Evolutionary conservation across 2,113 vertebrate genomes (phyloP).

Genomic region (Cyanoramphus novaezelandiae): DNA sequence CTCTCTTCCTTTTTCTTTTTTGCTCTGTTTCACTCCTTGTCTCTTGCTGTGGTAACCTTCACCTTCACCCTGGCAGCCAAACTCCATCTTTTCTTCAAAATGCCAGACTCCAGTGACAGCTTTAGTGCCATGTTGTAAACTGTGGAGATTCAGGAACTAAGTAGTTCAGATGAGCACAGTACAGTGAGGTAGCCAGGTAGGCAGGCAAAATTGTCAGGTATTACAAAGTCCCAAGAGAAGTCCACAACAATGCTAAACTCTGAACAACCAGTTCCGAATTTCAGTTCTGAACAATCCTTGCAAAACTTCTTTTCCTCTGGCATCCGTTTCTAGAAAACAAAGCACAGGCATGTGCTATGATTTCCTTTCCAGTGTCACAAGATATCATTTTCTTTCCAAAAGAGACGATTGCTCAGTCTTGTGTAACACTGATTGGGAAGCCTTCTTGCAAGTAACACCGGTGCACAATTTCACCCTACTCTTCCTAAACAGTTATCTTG

Average conservation of each 20-base stretch:
- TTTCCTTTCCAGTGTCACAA: background rate
- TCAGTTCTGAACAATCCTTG: background rate
- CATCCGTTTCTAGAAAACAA: background rate
- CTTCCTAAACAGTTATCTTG: background rate
- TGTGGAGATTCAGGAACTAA: background rate
- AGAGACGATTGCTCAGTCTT: background rate
- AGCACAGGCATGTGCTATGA: background rate
- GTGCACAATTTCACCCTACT: background rate
- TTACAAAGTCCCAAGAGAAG: background rate
- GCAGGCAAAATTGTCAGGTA: background rate
- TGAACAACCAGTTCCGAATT: background rate
- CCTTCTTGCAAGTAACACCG: background rate
- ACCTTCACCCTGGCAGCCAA: background rate
- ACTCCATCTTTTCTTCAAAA: background rate
- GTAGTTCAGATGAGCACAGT: background rate
- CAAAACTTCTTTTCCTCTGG: background rate
- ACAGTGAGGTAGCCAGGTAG: background rate
- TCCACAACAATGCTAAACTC: background rate
- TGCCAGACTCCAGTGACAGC: background rate
- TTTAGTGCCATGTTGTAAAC: background rate
- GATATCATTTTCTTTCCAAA: background rate
- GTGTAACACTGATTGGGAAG: background rate
- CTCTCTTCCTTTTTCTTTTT: background rate
- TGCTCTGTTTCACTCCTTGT: background rate
- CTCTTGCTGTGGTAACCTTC: background rate